Base-by-base conservation (phyloP, 2,797 vertebrate genomes). In the Acanthiza pusilla region DNA sequence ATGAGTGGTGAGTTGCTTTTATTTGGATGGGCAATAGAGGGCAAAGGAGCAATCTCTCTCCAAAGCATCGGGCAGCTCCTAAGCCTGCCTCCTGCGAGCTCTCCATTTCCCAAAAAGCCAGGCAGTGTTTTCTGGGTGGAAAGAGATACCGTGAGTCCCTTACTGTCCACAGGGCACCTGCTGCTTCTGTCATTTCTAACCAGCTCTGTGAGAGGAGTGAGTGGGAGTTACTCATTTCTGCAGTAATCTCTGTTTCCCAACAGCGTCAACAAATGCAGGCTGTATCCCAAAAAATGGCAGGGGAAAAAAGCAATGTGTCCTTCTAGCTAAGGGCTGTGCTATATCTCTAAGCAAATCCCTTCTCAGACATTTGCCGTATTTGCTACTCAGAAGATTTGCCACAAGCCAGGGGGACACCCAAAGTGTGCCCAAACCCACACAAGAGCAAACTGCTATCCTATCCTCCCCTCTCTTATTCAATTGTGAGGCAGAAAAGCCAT, bases 211-310 rank as follows among this genome's bases (percentile, higher is more conserved):
- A 79, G 77, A 90, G 74, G 74, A 94, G 29, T 36, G 89, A 94
- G 92, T 91, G 71, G 90, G 91, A 80, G 89, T 88, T 48, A 75
- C 80, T 95, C 8, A 21, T 92, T 96, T 87, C 76, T 95, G 82
- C 74, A 88, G 71, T 74, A 94, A 94, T 92, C 79, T 78, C 70
- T 54, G 29, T 91, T 96, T 95, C 83, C 82, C 74, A 80, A 93
- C 74, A 90, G 74, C 86, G 88, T 67, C 90, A 72, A 80, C 65
- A 95, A 95, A 92, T 36, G 21, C 42, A 62, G 45, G 27, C 82
- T 86, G 34, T 58, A 71, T 50, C 66, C 9, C 71, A 66, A 79
- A 92, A 86, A 91, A 85, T 4, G 6, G 14, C 66, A 76, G 16
- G 11, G 48, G 23, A 2, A 47, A 75, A 87, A 70, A 43, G 26